These are phyloP conservation scores for Drosophila borealis DNA, from an alignment of 2,888 invertebrate species.

Conservation along the genomic window DNA sequence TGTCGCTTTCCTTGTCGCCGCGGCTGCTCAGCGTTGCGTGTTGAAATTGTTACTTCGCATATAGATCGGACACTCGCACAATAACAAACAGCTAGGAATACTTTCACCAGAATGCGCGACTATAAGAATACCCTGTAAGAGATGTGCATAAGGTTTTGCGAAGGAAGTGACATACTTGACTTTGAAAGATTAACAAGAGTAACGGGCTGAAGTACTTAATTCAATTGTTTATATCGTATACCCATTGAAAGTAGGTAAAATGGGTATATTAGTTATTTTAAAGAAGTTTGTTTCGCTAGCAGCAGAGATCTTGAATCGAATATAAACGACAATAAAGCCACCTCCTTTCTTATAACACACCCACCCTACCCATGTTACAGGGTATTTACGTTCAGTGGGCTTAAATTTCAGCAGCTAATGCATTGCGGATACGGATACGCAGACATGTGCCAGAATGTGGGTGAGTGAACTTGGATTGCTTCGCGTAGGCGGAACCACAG, in stretches of 20 bases:
- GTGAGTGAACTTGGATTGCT: conserved; percentile 34
- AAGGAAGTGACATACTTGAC: no score
- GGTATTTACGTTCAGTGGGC: conserved; percentile 21
- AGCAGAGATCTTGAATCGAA: not conserved
- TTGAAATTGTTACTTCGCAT: conserved; percentile 50
- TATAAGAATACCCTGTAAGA: conserved; percentile 16
- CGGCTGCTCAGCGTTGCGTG: conserved; percentile 67
- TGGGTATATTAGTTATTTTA: no score
- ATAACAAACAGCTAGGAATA: conserved; percentile 18
- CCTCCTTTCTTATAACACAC: not conserved
- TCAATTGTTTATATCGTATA: no score
- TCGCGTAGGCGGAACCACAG: not conserved
- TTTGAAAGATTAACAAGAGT: no score
- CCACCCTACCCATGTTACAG: not conserved
- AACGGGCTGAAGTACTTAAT: no score
- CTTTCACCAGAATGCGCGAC: not conserved
- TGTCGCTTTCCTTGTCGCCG: conserved; percentile 45
- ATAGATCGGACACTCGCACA: conserved; percentile 45
- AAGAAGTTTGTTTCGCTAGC: no score
- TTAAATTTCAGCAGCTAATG: conserved; percentile 22
- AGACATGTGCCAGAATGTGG: conserved; percentile 38
- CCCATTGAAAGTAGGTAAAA: no score
- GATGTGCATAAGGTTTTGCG: no score
- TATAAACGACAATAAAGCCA: no score
- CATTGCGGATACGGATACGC: conserved; percentile 38